A percentile compares a stretch with the other conserved stretches of the same genome.
Conservation (phyloP, 2,888 invertebrate genomes). For the Adela reaumurella region DNA sequence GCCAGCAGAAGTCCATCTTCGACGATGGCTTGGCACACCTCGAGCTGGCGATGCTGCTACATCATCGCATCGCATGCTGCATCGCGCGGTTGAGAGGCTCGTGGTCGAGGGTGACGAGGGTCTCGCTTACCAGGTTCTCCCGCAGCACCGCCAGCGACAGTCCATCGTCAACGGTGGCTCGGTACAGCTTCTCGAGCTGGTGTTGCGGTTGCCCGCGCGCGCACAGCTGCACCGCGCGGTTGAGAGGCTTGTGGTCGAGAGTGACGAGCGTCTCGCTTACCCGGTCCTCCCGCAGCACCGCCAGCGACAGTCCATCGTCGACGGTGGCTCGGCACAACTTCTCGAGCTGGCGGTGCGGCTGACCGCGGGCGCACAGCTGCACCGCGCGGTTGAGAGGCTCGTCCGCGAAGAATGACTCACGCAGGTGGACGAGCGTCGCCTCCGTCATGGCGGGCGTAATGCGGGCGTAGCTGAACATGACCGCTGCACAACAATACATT, state of each 20-base stretch:
- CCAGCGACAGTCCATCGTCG: conserved; percentile 68
- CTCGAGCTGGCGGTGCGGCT: conserved; percentile 69
- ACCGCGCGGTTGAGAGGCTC: conserved; percentile 80
- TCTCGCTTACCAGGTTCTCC: conserved; percentile 53
- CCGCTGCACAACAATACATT: neutral
- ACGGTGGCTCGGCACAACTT: conserved; percentile 69
- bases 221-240: conserved; percentile 71
- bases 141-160: conserved; percentile 68
- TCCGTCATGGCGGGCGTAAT: conserved; percentile 41
- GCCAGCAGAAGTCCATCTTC: conserved; percentile 71
- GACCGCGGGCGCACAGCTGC: conserved; percentile 66
- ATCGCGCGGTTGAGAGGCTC: conserved; percentile 80
- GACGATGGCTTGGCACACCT: conserved; percentile 69
- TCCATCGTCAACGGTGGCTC: conserved; percentile 69
- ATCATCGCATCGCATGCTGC: conserved; percentile 66
- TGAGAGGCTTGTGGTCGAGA: conserved; percentile 63
- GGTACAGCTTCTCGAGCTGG: conserved; percentile 64
- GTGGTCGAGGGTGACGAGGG: conserved; percentile 5
- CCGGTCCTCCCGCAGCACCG: conserved; percentile 62
- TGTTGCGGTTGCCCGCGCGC: conserved; percentile 65
- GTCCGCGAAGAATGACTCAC: conserved; percentile 75
- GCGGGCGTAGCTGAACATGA: conserved; percentile 20
- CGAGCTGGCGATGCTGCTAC: conserved; percentile 64
- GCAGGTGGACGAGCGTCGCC: conserved; percentile 67
- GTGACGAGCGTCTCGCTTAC: conserved; percentile 28